Percentiles rank a stretch among this genome's conserved stretches.
These are phyloP conservation scores for Zoanthus sociatus DNA, from an alignment of 92 coral and sea anemone species.

Conservation along the genomic window DNA sequence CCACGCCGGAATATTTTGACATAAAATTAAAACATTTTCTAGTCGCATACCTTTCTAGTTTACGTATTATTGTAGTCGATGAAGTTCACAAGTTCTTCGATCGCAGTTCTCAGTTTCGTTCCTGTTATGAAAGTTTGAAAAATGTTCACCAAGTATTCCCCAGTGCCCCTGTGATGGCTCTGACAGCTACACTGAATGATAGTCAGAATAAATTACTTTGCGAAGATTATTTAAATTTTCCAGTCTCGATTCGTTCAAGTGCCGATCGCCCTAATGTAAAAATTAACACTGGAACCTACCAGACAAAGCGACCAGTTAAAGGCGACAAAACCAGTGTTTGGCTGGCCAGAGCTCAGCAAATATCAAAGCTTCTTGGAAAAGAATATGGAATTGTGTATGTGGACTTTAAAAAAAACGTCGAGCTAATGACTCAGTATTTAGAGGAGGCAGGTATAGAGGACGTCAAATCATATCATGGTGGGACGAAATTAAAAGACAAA, in stretches of 20 bases:
- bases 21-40: slow-evolving; percentile 16
- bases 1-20: slow-evolving; percentile 66
- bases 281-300: slow-evolving; percentile 2
- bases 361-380: background rate
- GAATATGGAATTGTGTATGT: slow-evolving; percentile 50
- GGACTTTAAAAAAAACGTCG: slow-evolving; percentile 50
- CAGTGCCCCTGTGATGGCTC: slow-evolving; percentile 53
- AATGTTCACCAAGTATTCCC: slow-evolving; percentile 22
- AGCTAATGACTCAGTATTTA: slow-evolving; percentile 17
- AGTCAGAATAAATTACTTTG: slow-evolving; percentile 37
- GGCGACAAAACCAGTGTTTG: background rate
- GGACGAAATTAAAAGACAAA: no score
- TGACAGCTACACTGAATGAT: slow-evolving; percentile 57
- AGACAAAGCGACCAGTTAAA: background rate
- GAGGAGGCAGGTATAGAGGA: slow-evolving; percentile 12
- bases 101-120: slow-evolving; percentile 35
- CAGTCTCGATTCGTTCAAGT: slow-evolving; percentile 42
- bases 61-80: slow-evolving; percentile 26
- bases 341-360: no score
- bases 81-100: slow-evolving; percentile 65
- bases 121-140: slow-evolving; percentile 38
- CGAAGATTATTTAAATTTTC: slow-evolving; percentile 18
- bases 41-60: background rate
- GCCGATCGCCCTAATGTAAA: slow-evolving; percentile 30
- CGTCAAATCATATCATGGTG: slow-evolving; percentile 52